These are phyloP conservation scores for Bovichtus diacanthus DNA, from an alignment of 2,797 vertebrate species.

Conservation along the genomic window DNA sequence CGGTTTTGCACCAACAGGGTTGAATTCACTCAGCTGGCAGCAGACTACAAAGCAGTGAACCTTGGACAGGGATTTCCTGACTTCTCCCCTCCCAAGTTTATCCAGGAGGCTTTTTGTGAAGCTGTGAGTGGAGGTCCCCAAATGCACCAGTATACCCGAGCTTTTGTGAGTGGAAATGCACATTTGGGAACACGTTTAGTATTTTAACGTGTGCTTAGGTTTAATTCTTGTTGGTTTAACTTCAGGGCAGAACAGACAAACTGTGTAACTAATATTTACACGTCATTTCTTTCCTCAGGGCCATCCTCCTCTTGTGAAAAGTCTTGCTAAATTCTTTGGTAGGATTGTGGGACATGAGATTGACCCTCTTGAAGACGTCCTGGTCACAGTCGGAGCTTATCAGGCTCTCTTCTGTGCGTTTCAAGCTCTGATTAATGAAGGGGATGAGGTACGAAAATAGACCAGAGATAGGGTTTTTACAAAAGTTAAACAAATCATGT, in stretches of 20 bases:
- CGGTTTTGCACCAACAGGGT: constrained; percentile 84
- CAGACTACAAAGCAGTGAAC: constrained; percentile 89
- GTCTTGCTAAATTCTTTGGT: constrained; percentile 90
- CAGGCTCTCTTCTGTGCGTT: constrained; percentile 93
- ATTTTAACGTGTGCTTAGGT: no score
- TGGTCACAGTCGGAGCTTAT: constrained; percentile 95
- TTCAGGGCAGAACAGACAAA: no score
- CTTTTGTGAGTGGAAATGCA: constrained; percentile 86
- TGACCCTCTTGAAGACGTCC: constrained; percentile 88
- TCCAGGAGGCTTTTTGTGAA: constrained; percentile 87
- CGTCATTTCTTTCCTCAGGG: constrained; percentile 82
- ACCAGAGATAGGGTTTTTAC: neutral
- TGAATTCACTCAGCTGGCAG: constrained; percentile 87
- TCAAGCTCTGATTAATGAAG: constrained; percentile 93
- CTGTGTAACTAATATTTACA: neutral
- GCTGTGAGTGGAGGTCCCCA: constrained; percentile 81
- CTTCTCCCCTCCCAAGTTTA: constrained; percentile 90
- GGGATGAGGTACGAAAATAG: constrained; percentile 89
- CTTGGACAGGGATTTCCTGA: constrained; percentile 96
- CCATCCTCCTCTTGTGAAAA: constrained; percentile 89
- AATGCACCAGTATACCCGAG: constrained; percentile 95
- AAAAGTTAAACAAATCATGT: no score
- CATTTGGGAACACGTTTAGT: no score
- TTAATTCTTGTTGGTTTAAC: no score
- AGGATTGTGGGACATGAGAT: constrained; percentile 88